Conservation (phyloP, 2,888 invertebrate species). For the Trilocha varians region DNA sequence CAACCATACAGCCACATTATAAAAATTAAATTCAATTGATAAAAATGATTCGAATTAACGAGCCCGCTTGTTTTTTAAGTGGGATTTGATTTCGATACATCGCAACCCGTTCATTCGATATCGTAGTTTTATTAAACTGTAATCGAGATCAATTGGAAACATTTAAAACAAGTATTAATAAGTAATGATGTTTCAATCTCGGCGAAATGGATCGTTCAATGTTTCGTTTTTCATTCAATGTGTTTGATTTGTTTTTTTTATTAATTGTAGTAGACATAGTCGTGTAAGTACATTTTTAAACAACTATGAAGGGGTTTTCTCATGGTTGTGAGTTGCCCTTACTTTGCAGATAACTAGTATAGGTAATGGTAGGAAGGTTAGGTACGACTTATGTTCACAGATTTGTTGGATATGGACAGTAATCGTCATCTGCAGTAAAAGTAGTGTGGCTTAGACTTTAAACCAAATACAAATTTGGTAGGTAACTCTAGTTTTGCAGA, state of each 20-base stretch:
- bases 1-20: neutral
- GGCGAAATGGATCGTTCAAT: slow-evolving; percentile 36
- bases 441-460: too few species aligned
- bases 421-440: too few species aligned
- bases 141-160: slow-evolving; percentile 66
- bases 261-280: neutral
- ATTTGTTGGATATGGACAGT: too few species aligned
- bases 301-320: too few species aligned
- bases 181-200: slow-evolving; percentile 52
- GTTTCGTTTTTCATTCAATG: slow-evolving; percentile 2
- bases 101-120: slow-evolving; percentile 45
- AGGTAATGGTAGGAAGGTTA: too few species aligned
- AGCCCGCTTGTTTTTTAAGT: slow-evolving; percentile 48
- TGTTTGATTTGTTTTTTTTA: neutral
- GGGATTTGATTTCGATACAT: slow-evolving; percentile 51
- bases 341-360: too few species aligned
- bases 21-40: slow-evolving; percentile 43
- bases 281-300: too few species aligned
- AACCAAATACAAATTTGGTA: too few species aligned
- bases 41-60: slow-evolving; percentile 60
- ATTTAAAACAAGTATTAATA: slow-evolving; percentile 64
- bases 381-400: too few species aligned
- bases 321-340: too few species aligned
- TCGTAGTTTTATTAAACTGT: slow-evolving; percentile 59
- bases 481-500: too few species aligned